Conservation (phyloP, 2,113 vertebrate species). For the Acanthochromis polyacanthus region DNA sequence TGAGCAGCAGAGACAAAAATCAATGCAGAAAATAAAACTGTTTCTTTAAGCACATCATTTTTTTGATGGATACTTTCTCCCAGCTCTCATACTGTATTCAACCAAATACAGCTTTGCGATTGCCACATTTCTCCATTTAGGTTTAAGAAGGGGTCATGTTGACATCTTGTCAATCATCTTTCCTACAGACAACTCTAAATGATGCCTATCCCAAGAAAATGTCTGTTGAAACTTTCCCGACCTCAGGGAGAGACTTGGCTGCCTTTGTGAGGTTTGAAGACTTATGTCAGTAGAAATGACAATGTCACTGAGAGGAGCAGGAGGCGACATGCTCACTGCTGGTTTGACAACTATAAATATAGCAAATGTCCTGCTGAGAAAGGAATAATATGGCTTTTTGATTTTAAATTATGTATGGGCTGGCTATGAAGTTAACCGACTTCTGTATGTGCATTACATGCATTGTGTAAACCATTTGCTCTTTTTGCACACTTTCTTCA, state of each 20-base stretch:
- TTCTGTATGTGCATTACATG: neutral
- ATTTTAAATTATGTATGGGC: slow-evolving; percentile 15
- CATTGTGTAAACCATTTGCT: neutral
- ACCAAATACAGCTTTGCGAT: neutral
- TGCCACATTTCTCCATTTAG: neutral
- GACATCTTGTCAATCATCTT: neutral
- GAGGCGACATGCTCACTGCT: neutral
- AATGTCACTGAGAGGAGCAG: neutral
- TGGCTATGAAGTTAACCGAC: neutral
- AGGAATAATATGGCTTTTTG: neutral
- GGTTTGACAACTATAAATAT: neutral
- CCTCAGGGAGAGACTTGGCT: neutral
- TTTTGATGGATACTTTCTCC: neutral
- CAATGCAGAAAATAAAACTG: neutral
- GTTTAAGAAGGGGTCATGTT: neutral
- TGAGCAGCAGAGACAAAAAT: neutral
- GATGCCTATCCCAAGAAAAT: neutral
- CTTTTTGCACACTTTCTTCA: neutral
- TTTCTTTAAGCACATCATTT: neutral
- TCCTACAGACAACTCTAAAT: neutral
- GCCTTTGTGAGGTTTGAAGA: neutral
- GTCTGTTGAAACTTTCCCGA: neutral
- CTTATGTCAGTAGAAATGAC: neutral
- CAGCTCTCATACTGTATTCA: neutral
- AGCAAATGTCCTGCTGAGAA: neutral